Evolutionary conservation across 2,888 invertebrate genomes (phyloP).

Genomic region (Hecatera dysodea): DNA sequence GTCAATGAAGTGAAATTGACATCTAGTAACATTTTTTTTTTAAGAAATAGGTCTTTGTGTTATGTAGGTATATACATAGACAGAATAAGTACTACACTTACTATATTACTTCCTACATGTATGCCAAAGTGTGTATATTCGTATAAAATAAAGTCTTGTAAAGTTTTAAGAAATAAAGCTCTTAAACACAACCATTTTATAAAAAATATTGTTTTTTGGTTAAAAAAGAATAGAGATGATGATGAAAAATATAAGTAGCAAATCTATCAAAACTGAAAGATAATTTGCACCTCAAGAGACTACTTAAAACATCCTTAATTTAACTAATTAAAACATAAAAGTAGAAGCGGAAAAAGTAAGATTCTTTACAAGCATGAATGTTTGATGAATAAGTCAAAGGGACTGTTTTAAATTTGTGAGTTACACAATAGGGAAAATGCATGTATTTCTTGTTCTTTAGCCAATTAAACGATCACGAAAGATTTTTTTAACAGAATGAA

Average conservation of each 20-base stretch:
- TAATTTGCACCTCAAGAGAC: neutral
- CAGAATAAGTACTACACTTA: slow-evolving; percentile 5
- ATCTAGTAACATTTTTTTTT: neutral
- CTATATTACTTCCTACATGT: neutral
- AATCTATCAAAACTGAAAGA: neutral
- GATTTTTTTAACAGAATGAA: too few relatives aligned
- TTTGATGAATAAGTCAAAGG: too few relatives aligned
- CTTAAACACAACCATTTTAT: slow-evolving; percentile 10
- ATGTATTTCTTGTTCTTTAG: too few relatives aligned
- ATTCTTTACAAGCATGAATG: too few relatives aligned
- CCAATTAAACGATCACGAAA: too few relatives aligned
- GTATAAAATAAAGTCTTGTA: slow-evolving; percentile 6
- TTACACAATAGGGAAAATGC: too few relatives aligned
- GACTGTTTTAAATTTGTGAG: too few relatives aligned
- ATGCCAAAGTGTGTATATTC: slow-evolving; percentile 6
- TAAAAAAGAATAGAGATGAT: neutral
- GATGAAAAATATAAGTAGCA: too few relatives aligned
- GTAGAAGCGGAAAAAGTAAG: too few relatives aligned
- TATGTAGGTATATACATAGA: neutral
- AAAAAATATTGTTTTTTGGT: neutral
- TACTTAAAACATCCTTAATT: neutral
- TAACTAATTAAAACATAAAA: too few relatives aligned
- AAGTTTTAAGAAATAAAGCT: slow-evolving; percentile 7
- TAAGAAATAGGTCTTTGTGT: neutral
- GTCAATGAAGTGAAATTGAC: neutral